Conservation (phyloP, 2,797 vertebrate species). For the Aphelocoma californica region DNA sequence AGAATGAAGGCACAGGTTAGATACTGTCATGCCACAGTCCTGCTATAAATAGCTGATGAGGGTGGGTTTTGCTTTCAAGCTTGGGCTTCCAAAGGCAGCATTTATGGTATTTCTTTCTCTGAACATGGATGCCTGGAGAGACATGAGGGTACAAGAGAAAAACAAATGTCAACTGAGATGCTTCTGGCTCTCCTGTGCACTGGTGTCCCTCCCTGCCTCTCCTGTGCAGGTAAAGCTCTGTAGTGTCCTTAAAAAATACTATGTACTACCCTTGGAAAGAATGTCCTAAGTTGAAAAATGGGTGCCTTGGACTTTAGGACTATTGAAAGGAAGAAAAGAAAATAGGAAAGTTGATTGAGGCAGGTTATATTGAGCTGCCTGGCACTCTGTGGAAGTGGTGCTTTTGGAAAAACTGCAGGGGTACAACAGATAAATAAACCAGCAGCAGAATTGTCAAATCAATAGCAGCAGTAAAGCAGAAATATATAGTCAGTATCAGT, state of each 20-base stretch:
- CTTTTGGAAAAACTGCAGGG: conserved; percentile 37
- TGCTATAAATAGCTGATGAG: neutral
- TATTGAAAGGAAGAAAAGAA: conserved; percentile 40
- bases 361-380: conserved; percentile 17
- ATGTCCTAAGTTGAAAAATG: conserved; percentile 32
- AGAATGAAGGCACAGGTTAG: neutral
- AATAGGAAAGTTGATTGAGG: conserved; percentile 47
- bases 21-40: neutral
- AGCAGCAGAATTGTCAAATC: conserved; percentile 48
- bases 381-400: conserved; percentile 12
- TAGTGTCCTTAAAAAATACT: neutral
- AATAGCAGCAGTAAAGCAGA: neutral
- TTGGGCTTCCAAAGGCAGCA: neutral
- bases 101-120: neutral
- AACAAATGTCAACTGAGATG: neutral
- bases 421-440: conserved; percentile 32
- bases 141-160: neutral
- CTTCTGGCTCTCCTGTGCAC: neutral
- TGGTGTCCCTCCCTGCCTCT: neutral
- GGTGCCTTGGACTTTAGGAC: conserved; percentile 25
- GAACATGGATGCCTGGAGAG: neutral
- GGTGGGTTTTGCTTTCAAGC: neutral
- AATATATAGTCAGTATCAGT: neutral
- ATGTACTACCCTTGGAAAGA: neutral
- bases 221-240: neutral